Evolutionary conservation across 2,888 invertebrate genomes (phyloP), one percentile per base, ranked within the genome.

Genomic region (Drosophila sordidula): DNA sequence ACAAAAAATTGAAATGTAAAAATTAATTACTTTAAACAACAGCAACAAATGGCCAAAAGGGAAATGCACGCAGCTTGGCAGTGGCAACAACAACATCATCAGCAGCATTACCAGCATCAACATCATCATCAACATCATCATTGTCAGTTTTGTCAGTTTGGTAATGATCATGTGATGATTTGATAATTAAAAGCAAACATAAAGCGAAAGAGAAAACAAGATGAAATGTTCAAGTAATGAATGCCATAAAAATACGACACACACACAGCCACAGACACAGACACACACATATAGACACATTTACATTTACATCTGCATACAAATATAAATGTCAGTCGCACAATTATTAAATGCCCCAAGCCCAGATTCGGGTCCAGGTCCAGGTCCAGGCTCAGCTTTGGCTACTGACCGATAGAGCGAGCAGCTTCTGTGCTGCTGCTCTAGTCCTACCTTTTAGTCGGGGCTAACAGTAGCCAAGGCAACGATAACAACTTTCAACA

Each of bases 101-200:
- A 12, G n/a, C 32, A 51, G 11, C 51, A 42, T 6, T 47, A 47
- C n/a, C 36, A 14, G 22, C 22, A 39, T 34, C 49, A 34, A 22
- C 46, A 29, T 63, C 45, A 57, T 51, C 34, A 41, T 56, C 22
- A 39, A 46, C 55, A 67, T 65, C 59, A 63, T 74, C 61, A 66
- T 61, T 66, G 56, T 70, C 78, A 71, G 58, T 57, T 62, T 68
- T 80, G 86, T 79, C 67, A 70, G 67, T 67, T 57, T 55, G 70
- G 67, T 80, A 86, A 85, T 77, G 87, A 85, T 86, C 89, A 80
- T 89, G 75, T 84, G 85, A 84, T 79, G 85, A 86, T 86, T 86
- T 89, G 80, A 77, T 86, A 89, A 86, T 89, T 89, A 86, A 89
- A 89, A 79, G 79, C 71, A 86, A 89, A 86, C 77, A 86, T 71